phyloP scores from a whole-genome alignment of 2,888 invertebrate genomes.

The Phortica okadai region DNA sequence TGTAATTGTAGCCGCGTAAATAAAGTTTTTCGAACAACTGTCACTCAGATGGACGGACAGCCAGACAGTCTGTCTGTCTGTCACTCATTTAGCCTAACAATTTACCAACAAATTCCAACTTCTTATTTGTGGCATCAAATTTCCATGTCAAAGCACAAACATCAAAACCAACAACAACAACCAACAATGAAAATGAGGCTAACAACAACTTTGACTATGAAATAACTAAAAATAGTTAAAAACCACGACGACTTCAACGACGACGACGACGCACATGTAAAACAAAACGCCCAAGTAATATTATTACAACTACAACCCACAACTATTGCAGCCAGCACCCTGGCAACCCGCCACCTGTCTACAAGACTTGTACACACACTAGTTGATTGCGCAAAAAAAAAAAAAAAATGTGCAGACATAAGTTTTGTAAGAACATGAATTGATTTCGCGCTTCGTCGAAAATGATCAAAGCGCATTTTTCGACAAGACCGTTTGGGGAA shows the following conservation, averaged over 20 bases:
- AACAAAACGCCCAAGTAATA: constrained; percentile 58
- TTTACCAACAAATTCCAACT: neutral
- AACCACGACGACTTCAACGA: constrained; percentile 52
- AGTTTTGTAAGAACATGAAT: constrained; percentile 60
- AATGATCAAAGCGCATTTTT: constrained; percentile 64
- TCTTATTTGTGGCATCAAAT: constrained; percentile 52
- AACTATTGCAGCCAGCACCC: neutral
- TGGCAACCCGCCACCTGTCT: constrained; percentile 6
- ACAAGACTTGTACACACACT: neutral
- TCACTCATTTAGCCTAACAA: neutral
- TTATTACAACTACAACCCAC: constrained; percentile 25
- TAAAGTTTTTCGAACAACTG: neutral
- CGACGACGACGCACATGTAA: constrained; percentile 49
- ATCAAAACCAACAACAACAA: constrained; percentile 43
- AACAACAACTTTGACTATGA: constrained; percentile 39
- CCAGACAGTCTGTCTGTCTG: constrained; percentile 1
- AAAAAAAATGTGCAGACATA: constrained; percentile 14
- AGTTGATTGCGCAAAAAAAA: neutral
- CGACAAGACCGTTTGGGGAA: constrained; percentile 3
- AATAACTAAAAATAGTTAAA: constrained; percentile 47
- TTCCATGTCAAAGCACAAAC: constrained; percentile 53
- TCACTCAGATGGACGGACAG: neutral
- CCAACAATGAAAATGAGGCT: constrained; percentile 38
- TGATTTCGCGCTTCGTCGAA: constrained; percentile 66
- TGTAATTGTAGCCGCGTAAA: constrained; percentile 7